These are phyloP conservation scores for Sarcophaga peregrina DNA, from an alignment of 1,140 invertebrate genomes.

Conservation along the genomic window DNA sequence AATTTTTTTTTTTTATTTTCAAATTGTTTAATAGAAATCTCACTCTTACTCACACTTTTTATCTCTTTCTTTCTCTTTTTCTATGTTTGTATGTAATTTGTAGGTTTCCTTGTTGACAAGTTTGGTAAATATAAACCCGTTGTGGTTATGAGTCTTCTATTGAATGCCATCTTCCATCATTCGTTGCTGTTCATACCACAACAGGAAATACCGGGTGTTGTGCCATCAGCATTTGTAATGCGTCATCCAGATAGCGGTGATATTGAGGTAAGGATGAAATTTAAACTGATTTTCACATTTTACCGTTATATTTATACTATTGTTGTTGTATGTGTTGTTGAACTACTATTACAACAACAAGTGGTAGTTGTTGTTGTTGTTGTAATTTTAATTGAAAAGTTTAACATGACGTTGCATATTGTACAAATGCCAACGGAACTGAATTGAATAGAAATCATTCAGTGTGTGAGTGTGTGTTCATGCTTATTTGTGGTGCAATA, in stretches of 20 bases:
- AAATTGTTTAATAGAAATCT: too few species aligned
- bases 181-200: slow-evolving; percentile 78
- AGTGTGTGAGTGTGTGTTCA: too few species aligned
- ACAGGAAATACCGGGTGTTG: slow-evolving; percentile 77
- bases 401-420: background rate
- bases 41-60: too few species aligned
- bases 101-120: slow-evolving; percentile 83
- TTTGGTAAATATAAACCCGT: slow-evolving; percentile 85
- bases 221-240: slow-evolving; percentile 78
- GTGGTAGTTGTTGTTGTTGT: background rate
- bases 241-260: slow-evolving; percentile 74
- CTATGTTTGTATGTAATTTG: slow-evolving; percentile 54
- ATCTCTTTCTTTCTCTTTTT: background rate
- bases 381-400: slow-evolving; percentile 11
- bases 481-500: too few species aligned
- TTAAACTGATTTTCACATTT: background rate
- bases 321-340: too few species aligned
- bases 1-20: too few species aligned
- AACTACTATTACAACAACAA: too few species aligned
- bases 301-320: background rate
- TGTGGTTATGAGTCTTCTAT: slow-evolving; percentile 77
- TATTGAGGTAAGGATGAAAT: slow-evolving; percentile 71
- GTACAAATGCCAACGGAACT: background rate
- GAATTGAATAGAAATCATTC: background rate
- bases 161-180: slow-evolving; percentile 80